phyloP scores from a whole-genome alignment of 37 sponge, comb jelly and placozoan species.

The Eunapius fragilis region DNA sequence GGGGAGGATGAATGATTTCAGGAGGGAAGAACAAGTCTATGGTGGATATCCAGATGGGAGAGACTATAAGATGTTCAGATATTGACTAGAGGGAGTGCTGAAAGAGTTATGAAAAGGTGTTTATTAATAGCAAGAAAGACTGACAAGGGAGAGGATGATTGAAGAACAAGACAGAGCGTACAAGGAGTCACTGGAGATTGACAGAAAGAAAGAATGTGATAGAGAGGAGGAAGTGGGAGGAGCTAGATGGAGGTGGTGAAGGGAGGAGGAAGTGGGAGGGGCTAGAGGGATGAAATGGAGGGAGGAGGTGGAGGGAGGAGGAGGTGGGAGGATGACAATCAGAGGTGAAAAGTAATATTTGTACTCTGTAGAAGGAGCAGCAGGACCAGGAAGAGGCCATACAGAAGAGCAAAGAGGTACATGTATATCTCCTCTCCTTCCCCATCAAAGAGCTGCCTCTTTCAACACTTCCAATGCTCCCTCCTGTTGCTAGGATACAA shows the following conservation, averaged over 20 bases:
- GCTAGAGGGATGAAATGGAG: slow-evolving; percentile 9
- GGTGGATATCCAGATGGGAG: slow-evolving; percentile 42
- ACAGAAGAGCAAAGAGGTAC: neutral
- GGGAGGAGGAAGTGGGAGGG: slow-evolving; percentile 3
- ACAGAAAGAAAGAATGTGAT: slow-evolving; percentile 63
- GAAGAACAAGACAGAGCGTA: slow-evolving; percentile 81
- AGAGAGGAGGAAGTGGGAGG: neutral
- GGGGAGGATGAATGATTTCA: neutral
- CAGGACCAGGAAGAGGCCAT: neutral
- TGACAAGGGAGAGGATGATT: slow-evolving; percentile 74
- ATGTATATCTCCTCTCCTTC: neutral
- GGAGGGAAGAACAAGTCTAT: too few species aligned
- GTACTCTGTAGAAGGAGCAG: neutral
- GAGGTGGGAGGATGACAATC: slow-evolving; percentile 17
- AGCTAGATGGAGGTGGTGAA: neutral
- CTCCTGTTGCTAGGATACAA: neutral
- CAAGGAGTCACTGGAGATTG: slow-evolving; percentile 71
- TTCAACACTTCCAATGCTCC: neutral
- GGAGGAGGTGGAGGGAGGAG: slow-evolving; percentile 16
- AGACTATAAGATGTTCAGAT: slow-evolving; percentile 65
- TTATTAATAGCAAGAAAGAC: slow-evolving; percentile 76
- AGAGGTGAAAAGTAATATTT: slow-evolving; percentile 26
- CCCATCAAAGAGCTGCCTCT: neutral
- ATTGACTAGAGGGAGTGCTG: slow-evolving; percentile 83
- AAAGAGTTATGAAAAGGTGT: slow-evolving; percentile 72